Evolutionary conservation across 2,888 invertebrate genomes (phyloP).

Genomic region (Vannuccia rotundouncinata): DNA sequence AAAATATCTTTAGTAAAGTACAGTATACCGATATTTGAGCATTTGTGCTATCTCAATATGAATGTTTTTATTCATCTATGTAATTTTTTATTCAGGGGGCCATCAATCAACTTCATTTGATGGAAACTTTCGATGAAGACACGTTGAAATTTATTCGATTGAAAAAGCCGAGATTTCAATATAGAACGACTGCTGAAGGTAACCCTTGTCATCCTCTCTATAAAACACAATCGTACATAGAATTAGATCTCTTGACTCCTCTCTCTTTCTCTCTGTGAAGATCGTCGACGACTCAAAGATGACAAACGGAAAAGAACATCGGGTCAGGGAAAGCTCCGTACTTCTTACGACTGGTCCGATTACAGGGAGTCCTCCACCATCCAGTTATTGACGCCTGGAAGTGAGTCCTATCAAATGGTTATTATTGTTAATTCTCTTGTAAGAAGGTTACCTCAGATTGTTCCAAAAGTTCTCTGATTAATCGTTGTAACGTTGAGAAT

Average conservation of each 20-base stretch:
- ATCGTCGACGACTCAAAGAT: not conserved
- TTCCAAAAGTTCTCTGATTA: too few species aligned
- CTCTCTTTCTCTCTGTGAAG: not conserved
- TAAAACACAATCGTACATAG: too few species aligned
- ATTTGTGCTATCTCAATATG: too few species aligned
- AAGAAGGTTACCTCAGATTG: too few species aligned
- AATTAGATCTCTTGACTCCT: too few species aligned
- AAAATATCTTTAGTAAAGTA: too few species aligned
- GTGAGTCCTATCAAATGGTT: too few species aligned
- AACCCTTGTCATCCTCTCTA: too few species aligned
- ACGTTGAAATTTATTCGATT: not conserved
- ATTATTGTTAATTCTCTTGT: too few species aligned
- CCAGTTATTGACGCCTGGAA: not conserved
- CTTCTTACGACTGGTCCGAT: not conserved
- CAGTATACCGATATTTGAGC: too few species aligned
- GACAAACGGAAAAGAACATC: not conserved
- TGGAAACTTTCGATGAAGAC: constrained; percentile 4
- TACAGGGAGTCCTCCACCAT: not conserved
- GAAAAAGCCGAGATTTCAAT: constrained; percentile 4
- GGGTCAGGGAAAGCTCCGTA: not conserved
- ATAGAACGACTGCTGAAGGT: constrained; percentile 1
- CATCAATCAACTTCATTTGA: not conserved
- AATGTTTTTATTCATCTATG: too few species aligned
- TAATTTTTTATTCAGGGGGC: not conserved
- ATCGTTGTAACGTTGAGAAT: too few species aligned